Base-by-base conservation (phyloP, 2,797 vertebrate genomes). In the Semaprochilodus insignis region DNA sequence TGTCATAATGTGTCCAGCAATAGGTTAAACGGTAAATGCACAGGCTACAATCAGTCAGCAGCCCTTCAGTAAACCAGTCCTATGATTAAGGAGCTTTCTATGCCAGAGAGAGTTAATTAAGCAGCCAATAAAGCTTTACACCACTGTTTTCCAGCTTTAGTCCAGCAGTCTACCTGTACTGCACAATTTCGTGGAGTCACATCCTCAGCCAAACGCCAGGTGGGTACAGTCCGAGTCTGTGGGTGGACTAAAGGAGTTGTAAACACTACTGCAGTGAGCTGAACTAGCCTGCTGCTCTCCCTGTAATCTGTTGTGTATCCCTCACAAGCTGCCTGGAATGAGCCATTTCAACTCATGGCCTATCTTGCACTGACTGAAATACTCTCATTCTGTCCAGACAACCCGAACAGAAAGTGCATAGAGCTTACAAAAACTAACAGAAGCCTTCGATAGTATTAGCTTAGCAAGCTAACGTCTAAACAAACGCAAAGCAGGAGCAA, bases 401-500 rank as follows among this genome's bases (percentile, higher is more conserved):
- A 57, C n/a, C 4, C 44, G 34, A n/a, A 3, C 19, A 10, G 51
- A 2, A 10, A 6, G 0, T 13, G 8, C 4, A 27, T 17, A 25
- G 66, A 40, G 19, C n/a, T 3, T 8, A 8, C 5, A 40, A 40
- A 27, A 31, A 40, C 5, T 31, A 54, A 19, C 7, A 36, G 3
- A 21, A 34, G 36, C 14, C 52, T 69, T 21, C n/a, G 14, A 48
- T 13, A 80, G 63, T 54, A 16, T 17, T 69, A 76, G 65, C 77
- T 71, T 48, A 54, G 66, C n/a, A 8, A 71, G 40, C 60, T 71
- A 51, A 10, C 3, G 40, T 21, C 15, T 27, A 16, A 27, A n/a
- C 13, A 66, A 54, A 25, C 40, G 17, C 15, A 36, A 69, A 83
- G 36, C 54, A 70, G 69, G 34, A 55, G 52, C 21, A 27, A 74